phyloP scores from a whole-genome alignment of 2,888 invertebrate genomes.

The Cataglyphis altisquamis region DNA sequence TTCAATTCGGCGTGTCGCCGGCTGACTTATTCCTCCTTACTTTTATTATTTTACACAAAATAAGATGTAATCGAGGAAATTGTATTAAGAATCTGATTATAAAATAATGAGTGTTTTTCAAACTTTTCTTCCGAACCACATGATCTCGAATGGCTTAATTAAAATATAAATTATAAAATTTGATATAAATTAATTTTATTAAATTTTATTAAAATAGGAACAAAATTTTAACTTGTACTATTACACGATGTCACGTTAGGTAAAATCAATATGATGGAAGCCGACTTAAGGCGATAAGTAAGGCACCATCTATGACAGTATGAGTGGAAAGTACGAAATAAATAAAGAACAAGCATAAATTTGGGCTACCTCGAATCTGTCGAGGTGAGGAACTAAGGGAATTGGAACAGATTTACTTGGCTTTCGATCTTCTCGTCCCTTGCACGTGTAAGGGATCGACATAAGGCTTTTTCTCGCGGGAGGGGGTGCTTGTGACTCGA shows the following conservation, averaged over 20 bases:
- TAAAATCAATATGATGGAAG: conserved; percentile 45
- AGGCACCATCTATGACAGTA: conserved; percentile 21
- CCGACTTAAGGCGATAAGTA: conserved; percentile 66
- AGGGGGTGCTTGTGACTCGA: conserved; percentile 21
- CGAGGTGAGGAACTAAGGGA: conserved; percentile 64
- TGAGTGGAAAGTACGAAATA: conserved; percentile 56
- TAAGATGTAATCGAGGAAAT: conserved; percentile 22
- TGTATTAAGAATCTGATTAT: conserved; percentile 10
- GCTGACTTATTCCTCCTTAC: conserved; percentile 36
- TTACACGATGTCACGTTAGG: conserved; percentile 30
- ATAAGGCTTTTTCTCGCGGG: conserved; percentile 30
- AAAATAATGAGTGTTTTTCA: neutral
- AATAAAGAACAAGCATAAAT: conserved; percentile 68
- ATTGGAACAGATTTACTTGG: conserved; percentile 78
- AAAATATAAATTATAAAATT: neutral
- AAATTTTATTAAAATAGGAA: neutral
- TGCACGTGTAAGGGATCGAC: conserved; percentile 51
- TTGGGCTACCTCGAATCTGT: conserved; percentile 53
- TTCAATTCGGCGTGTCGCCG: conserved; percentile 49
- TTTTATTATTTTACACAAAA: conserved; percentile 29
- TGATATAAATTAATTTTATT: neutral
- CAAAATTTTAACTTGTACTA: neutral
- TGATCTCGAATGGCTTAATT: neutral
- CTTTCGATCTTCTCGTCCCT: conserved; percentile 58
- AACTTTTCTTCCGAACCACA: neutral